phyloP scores from a whole-genome alignment of 2,888 invertebrate genomes.

The Oscheius sp. region DNA sequence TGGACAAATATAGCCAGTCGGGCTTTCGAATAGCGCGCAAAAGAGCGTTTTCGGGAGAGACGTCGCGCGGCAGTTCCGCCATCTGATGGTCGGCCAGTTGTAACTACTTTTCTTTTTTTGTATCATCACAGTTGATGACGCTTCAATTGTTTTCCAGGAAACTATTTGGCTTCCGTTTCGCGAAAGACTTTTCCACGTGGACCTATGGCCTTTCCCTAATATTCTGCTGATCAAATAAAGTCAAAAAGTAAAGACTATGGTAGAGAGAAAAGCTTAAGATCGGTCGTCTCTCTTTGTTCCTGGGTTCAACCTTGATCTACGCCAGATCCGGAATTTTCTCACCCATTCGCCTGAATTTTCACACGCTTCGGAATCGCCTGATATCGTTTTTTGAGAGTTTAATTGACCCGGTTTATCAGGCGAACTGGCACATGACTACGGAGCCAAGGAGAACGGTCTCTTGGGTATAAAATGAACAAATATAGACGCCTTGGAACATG shows the following conservation, averaged over 20 bases:
- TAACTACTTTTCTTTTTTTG: not conserved
- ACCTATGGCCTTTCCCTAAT: too few species aligned
- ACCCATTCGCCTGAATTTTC: too few species aligned
- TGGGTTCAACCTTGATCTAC: slow-evolving; percentile 20
- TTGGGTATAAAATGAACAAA: too few species aligned
- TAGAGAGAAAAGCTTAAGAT: not conserved
- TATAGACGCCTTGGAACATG: too few species aligned
- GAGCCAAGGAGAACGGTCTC: too few species aligned
- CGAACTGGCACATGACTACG: too few species aligned
- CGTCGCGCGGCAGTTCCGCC: slow-evolving; percentile 22
- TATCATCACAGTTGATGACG: too few species aligned
- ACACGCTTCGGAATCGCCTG: too few species aligned
- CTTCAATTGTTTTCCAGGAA: too few species aligned
- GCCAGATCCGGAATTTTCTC: not conserved
- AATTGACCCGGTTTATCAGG: not conserved
- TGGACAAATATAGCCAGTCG: slow-evolving; percentile 26
- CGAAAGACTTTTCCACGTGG: too few species aligned
- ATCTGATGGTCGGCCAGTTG: not conserved
- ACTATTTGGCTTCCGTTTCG: too few species aligned
- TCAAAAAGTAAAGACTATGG: not conserved
- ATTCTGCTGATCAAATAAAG: too few species aligned
- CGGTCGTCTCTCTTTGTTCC: not conserved
- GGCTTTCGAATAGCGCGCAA: slow-evolving; percentile 27
- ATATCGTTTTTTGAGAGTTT: not conserved
- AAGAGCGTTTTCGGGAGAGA: slow-evolving; percentile 14